Base-by-base conservation (phyloP, 2,113 vertebrate genomes). In the Cololabis saira region DNA sequence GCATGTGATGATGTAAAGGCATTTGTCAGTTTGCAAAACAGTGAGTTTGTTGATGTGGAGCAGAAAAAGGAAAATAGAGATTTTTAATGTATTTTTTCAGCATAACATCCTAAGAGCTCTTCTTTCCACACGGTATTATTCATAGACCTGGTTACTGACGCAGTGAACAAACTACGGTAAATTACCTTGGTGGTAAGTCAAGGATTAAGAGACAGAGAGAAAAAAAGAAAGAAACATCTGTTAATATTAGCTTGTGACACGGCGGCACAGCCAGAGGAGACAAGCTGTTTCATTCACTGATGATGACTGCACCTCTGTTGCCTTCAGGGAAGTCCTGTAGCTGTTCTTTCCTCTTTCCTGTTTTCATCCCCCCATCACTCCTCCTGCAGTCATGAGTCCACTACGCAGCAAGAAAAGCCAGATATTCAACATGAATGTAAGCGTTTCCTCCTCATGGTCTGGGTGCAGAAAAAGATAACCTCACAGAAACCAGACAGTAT, bases 391-490 rank as follows among this genome's bases (percentile, higher is more conserved):
- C 76, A 66, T 60, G 57, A 30, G 72, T 75, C 61, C 61, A 65
- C 43, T 22, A 44, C 59, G 67, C 58, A 63, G 30, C 67, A 65
- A 61, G 51, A 30, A 64, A 40, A 50, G 58, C 64, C 54, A 60
- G 12, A 65, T 55, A 76, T 59, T 61, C 59, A 71, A 52, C 56
- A 71, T 85, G 73, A 87, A 86, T 77, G 33, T 69, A 30, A 19
- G 65, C 58, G 76, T 76, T 84, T 71, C 79, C 68, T 71, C 40
- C 49, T 45, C 53, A 44, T 18, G 51, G 58, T 41, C n/a, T 66
- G 69, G 2, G 55, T 44, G 42, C 18, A 21, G 60, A 54, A 27
- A 61, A 58, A 69, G 45, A 17, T 21, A 60, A 44, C 19, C 67
- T 70, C 37, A 67, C 69, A 69, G 71, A 66, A 76, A 55, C 61